Evolutionary conservation across 2,888 invertebrate species (phyloP).

Genomic region (Lithophane ornitopus): DNA sequence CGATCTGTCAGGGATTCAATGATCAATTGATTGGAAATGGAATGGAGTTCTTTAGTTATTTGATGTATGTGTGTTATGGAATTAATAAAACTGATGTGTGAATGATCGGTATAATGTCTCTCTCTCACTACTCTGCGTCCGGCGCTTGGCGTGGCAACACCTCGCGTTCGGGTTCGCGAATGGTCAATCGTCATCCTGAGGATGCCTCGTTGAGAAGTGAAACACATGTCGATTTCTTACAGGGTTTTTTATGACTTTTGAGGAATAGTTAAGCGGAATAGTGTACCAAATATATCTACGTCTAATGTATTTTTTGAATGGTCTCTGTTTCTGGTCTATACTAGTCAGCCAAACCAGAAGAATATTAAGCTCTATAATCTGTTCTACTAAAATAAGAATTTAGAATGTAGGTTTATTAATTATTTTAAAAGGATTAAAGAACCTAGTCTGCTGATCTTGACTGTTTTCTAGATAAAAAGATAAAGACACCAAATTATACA

Average conservation of each 20-base stretch:
- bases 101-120: too few relatives aligned
- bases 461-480: neutral
- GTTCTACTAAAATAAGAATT: neutral
- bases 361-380: neutral
- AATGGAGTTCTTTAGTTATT: neutral
- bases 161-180: too few relatives aligned
- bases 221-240: too few relatives aligned
- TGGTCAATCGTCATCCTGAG: too few relatives aligned
- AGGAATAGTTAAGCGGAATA: too few relatives aligned
- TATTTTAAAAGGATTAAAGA: neutral
- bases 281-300: too few relatives aligned
- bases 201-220: too few relatives aligned
- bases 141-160: too few relatives aligned
- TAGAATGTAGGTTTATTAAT: neutral
- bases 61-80: neutral
- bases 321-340: neutral
- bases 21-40: constrained; percentile 32
- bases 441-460: neutral
- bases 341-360: neutral
- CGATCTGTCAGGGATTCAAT: constrained; percentile 21
- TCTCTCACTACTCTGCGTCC: too few relatives aligned
- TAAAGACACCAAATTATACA: neutral
- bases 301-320: too few relatives aligned
- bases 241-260: too few relatives aligned
- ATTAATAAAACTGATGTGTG: neutral